These are phyloP conservation scores for Leucophenga varia DNA, from an alignment of 1,140 invertebrate species.

Conservation along the genomic window DNA sequence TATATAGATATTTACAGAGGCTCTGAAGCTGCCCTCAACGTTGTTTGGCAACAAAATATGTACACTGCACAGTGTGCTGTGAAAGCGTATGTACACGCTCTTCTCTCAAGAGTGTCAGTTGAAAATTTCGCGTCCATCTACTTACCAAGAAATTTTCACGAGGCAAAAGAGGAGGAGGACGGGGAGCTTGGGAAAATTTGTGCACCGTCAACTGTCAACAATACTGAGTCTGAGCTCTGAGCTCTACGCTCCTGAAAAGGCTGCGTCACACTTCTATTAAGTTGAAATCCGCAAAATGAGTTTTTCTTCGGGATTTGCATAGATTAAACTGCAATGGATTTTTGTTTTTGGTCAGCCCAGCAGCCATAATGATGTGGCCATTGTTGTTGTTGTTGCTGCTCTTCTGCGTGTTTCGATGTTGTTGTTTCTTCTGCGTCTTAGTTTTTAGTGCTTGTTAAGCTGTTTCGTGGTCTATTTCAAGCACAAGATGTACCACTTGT, in stretches of 20 bases:
- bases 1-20: too few species aligned
- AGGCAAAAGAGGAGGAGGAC: too few species aligned
- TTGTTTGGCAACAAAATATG: too few species aligned
- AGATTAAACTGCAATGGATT: conserved; percentile 41
- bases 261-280: conserved; percentile 36
- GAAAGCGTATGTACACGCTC: too few species aligned
- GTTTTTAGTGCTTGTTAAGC: conserved; percentile 39
- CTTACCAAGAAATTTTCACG: too few species aligned
- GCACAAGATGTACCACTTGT: conserved; percentile 2
- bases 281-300: conserved; percentile 47
- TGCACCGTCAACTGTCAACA: too few species aligned
- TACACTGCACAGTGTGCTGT: too few species aligned
- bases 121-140: too few species aligned
- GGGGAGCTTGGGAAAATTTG: too few species aligned
- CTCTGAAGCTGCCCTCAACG: too few species aligned
- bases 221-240: too few species aligned
- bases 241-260: conserved; percentile 1
- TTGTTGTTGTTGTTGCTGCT: conserved; percentile 13
- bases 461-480: conserved; percentile 11
- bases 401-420: conserved; percentile 12
- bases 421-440: conserved; percentile 16
- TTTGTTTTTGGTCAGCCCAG: conserved; percentile 16
- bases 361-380: conserved; percentile 19
- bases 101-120: too few species aligned
- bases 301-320: conserved; percentile 47